Base-by-base conservation (phyloP, 2,888 invertebrate genomes). In the Latrodectus elegans region DNA sequence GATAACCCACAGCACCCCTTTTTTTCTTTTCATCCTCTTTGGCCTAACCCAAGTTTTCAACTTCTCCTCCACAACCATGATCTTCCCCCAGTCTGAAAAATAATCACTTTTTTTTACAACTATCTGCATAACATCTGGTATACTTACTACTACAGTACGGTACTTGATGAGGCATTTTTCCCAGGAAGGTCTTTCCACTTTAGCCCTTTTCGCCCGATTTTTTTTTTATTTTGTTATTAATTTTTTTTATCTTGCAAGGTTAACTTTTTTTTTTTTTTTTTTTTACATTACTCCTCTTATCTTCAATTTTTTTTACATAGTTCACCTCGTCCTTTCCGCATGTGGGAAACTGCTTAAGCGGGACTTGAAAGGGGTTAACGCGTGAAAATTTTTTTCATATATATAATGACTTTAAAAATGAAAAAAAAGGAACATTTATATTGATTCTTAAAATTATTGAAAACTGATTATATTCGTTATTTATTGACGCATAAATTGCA, bases 181-280 rank as follows among this genome's bases (percentile, higher is more conserved):
- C 86, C 86, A 87, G 55, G 80, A 71, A 87, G 86, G 81, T 87
- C 86, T 77, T 86, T 86, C 86, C 86, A 76, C 86, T 76, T 81
- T 81, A 86, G 52, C 80, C 80, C 85, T 80, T 86, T 86, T 80
- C 76, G 17, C 73, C 55, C 17, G 17, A n/a, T 68, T 38, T 79
- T 79, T 79, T 52, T 71, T 53, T 52, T 78, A 68, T 78, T 17
- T 53, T 53, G 53, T 55, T 26, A 70, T 38, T 83, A 67, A n/a
- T 75, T 17, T 38, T 38, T 60, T 55, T 15, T 11, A 60, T 60
- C n/a, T 60, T 60, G 60, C 60, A 60, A 60, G 60, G 60, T 60
- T 60, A 60, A 60, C 60, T 60, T 60, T 60, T 55, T 55, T 55
- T 60, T n/a, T 6, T 60, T 60, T 60, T 60, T 55, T 55, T 55